Evolutionary conservation across 2,888 invertebrate genomes (phyloP), one percentile per base, ranked within the genome.

Genomic region (Tinea trinotella): DNA sequence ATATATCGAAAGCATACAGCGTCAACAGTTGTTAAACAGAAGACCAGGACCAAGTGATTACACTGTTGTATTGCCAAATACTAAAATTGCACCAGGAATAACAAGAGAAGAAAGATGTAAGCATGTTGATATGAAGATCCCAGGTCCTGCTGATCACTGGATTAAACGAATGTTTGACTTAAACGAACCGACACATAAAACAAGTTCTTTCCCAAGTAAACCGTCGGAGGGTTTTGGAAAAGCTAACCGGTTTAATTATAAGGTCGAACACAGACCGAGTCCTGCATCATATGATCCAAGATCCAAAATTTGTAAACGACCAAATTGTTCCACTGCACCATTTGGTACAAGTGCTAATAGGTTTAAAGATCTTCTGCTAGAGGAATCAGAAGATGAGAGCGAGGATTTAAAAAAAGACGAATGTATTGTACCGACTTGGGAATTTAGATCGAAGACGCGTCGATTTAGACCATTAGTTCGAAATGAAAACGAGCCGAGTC

Each of bases 21-120:
- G 65, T 57, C 67, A 59, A 58, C 67, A 74, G 58, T 61, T 76
- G 52, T 57, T 60, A 52, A 74, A 82, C 57, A 65, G 61, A 44
- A 59, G 58, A 1, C 82, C 83, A 9, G 76, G 84, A 1, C 82
- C 82, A 9, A 67, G 70, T 48, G 55, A 63, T 12, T 84, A 84
- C 56, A 61, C 36, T n/a, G 77, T 76, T 17, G 62, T 56, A n/a
- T 30, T 55, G 9, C 65, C 71, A n/a, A 70, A 64, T 59, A 64
- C 68, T 10, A 62, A 64, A 12, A 55, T 70, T 55, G 60, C 74
- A 53, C 56, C 64, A 56, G 60, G 54, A 58, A 30, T 64, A n/a
- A 52, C 76, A 3, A 80, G 71, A 64, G 63, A 68, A 40, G 55
- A 67, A 48, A 65, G 80, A 63, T 56, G 62, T 65, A 7, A 46